Evolutionary conservation across 2,113 vertebrate genomes (phyloP), one percentile per base, ranked within the genome.

Genomic region (Pelmatolapia mariae): DNA sequence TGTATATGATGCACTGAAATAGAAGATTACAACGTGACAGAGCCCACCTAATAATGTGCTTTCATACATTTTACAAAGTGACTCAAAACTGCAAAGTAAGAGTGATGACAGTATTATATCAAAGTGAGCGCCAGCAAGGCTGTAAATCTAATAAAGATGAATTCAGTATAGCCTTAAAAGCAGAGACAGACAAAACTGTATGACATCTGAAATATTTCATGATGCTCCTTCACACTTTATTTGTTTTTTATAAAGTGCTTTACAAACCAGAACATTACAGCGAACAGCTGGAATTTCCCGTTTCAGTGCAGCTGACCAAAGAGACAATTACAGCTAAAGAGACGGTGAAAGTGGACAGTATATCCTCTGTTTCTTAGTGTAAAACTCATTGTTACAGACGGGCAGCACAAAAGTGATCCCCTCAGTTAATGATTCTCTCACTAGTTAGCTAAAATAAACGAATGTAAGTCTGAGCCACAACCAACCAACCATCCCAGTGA

Each of bases 61-160:
- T 66, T 66, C 61, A 22, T 66, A 2, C 4, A 15, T 71, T 40
- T 71, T 71, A 71, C 36, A 43, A 71, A 71, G 36, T 71, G 36
- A 50, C 13, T 50, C 47, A 50, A 50, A 50, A 8, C 47, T 16
- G 15, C 16, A 50, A 50, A 61, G 7, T 43, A 43, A 24, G 36
- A 43, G n/a, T 10, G 68, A 73, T 45, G 68, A 73, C 5, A n/a
- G 22, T 73, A 45, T 73, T 73, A 73, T 73, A 73, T 38, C 33
- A 45, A 73, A 73, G 22, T 45, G 6, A 73, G 22, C 3, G 0
- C 68, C 68, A 26, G 22, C 24, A 47, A 76, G 24, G 22, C 40
- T 47, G 40, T 76, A 47, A 47, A 45, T 29, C 40, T 52, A 29
- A 47, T 47, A 7, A 73, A 73, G 40, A 73, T 73, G 2, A 43